Percentiles rank a stretch among this genome's conserved stretches.
Evolutionary conservation across 2,113 vertebrate genomes (phyloP).

Genomic region (Collichthys lucidus): DNA sequence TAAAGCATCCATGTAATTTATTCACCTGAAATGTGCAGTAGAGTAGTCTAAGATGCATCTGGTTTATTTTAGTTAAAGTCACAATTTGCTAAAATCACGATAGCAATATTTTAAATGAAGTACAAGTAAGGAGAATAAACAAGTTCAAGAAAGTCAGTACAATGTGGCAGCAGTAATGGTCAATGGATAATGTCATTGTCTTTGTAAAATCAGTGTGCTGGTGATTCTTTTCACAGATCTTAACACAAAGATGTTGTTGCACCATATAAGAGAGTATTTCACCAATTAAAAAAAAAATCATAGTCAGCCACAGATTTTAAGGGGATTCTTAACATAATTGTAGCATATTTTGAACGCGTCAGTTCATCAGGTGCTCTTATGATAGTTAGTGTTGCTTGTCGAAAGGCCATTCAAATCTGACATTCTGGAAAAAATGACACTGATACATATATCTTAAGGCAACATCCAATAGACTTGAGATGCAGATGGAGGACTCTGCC

Average conservation of each 20-base stretch:
- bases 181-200: too few species aligned
- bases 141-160: not conserved
- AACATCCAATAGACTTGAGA: not conserved
- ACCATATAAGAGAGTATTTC: constrained; percentile 33
- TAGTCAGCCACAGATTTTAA: constrained; percentile 25
- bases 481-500: constrained; percentile 34
- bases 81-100: not conserved
- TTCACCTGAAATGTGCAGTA: not conserved
- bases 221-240: not conserved
- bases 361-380: not conserved
- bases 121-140: not conserved
- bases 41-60: not conserved
- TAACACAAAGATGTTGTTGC: constrained; percentile 24
- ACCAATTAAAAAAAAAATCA: constrained; percentile 52
- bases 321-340: not conserved
- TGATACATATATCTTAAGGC: not conserved
- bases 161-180: not conserved
- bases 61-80: not conserved
- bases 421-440: not conserved
- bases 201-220: not conserved
- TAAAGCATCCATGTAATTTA: not conserved
- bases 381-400: not conserved
- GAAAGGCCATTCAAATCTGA: not conserved
- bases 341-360: not conserved
- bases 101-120: too few species aligned